Evolutionary conservation across 2,797 vertebrate species (phyloP), one percentile per base, ranked within the genome.

Genomic region (Sorex maritimensis): DNA sequence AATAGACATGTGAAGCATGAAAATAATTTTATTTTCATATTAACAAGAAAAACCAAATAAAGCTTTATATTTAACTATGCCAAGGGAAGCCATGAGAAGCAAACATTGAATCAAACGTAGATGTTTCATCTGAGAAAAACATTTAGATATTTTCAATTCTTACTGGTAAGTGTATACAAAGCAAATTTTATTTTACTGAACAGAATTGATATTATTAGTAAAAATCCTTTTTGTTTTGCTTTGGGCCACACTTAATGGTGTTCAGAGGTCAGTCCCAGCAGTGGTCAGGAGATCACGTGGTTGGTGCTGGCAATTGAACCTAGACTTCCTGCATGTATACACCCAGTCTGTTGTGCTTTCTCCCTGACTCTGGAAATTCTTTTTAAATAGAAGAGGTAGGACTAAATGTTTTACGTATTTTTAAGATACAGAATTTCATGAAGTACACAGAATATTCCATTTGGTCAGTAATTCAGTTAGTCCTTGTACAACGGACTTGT

Each of bases 21-120:
- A 95, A 95, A 75, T 23, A 90, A 38, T 75, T 10, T 8, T 94
- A 61, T 95, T 91, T n/a, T 52, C 79, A 74, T 73, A 38, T 3
- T 28, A 63, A 84, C 34, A 92, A 78, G 52, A 61, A 52, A 44
- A 14, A 73, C 74, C 69, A 88, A 67, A 77, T 6, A 65, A 52
- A 93, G 46, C 55, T 90, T 86, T 74, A 19, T 92, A 21, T 74
- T 65, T 65, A 81, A 81, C 24, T 52, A 80, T 74, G 41, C 77
- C 93, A 78, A 44, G 73, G 52, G 61, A 95, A 94, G 58, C 71
- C 82, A 44, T 34, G 41, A 69, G 46, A 15, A 92, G 2, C 4
- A 2, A n/a, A 61, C 6, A 17, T 8, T 67, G 24, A 92, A 23
- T 19, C 85, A 67, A 78, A 0, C 6, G 10, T 23, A 61, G 65